Base-by-base conservation (phyloP, 2,888 invertebrate species). In the Pristionchus exspectatus region DNA sequence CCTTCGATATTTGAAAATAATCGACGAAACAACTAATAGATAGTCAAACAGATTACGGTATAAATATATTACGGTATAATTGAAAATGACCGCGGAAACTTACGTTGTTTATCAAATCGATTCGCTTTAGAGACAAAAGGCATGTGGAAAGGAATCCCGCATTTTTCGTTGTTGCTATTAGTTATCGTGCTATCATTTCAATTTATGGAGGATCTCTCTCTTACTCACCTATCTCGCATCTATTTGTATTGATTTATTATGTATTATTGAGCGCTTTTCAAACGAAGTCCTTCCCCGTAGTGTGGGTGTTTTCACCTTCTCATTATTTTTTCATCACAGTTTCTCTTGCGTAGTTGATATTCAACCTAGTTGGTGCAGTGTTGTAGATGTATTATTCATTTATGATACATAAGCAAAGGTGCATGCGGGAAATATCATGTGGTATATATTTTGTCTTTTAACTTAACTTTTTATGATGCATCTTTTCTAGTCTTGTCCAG, bases 291-390 rank as follows among this genome's bases (percentile, higher is more conserved):
- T 69, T 77, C 77, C 44, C 7, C 9, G 7, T 44, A 18, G 38
- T 44, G 77, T 77, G 69, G 69, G 77, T 77, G 77, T 77, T 77
- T 77, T 69, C 44, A 14, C 44, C 30, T 10, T 72, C 44, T 38
- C 44, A 77, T 77, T 24, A 38, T 24, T 44, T 18, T 77, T 77
- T 77, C 24, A 77, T 77, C 27, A 14, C 21, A 38, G 12, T 77
- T 44, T 44, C 63, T 44, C 38, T 38, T 77, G 44, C 77, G 77
- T 77, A 77, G 77, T 44, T 77, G 77, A 77, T 44, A 77, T 9
- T 77, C 30, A 44, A 77, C 44, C 38, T 44, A 44, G 77, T 12
- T 44, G 77, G 24, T 38, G 77, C 44, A 44, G 77, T 33, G 72
- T 33, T 72, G 27, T 72, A 27, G 72, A 72, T 21, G 72, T 14